These are phyloP conservation scores for Drosophila paucipuncta DNA, from an alignment of 2,888 invertebrate species.

Conservation along the genomic window DNA sequence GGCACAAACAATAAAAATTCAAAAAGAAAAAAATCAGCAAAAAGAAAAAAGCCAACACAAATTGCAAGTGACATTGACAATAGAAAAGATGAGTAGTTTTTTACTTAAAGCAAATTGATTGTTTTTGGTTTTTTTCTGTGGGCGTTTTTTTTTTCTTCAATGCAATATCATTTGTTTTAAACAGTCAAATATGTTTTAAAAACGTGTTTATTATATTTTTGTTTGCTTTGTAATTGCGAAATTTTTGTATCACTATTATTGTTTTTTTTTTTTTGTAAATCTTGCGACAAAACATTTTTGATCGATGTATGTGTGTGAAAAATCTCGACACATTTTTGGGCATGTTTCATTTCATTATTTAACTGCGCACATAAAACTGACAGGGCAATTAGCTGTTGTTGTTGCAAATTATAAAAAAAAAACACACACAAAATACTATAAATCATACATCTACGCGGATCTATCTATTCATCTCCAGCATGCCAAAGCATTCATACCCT, in stretches of 20 bases:
- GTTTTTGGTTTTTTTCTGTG: slow-evolving; percentile 32
- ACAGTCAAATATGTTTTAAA: slow-evolving; percentile 46
- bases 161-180: slow-evolving; percentile 43
- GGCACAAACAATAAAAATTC: slow-evolving; percentile 34
- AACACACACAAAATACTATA: slow-evolving; percentile 12
- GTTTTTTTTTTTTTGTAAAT: slow-evolving; percentile 41
- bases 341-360: slow-evolving; percentile 52
- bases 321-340: slow-evolving; percentile 46
- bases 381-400: slow-evolving; percentile 46
- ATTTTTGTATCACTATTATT: slow-evolving; percentile 10
- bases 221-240: slow-evolving; percentile 35
- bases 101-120: slow-evolving; percentile 38
- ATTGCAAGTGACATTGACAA: slow-evolving; percentile 57
- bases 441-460: slow-evolving; percentile 3
- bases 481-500: slow-evolving; percentile 17
- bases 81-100: slow-evolving; percentile 44
- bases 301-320: slow-evolving; percentile 28
- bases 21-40: slow-evolving; percentile 16
- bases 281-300: slow-evolving; percentile 18
- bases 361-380: slow-evolving; percentile 54
- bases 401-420: slow-evolving; percentile 20
- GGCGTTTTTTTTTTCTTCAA: slow-evolving; percentile 47
- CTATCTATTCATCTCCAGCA: slow-evolving; percentile 1
- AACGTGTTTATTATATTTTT: slow-evolving; percentile 30
- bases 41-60: slow-evolving; percentile 27